These are phyloP conservation scores for Paratilapia polleni DNA, from an alignment of 2,113 vertebrate genomes.

Conservation along the genomic window DNA sequence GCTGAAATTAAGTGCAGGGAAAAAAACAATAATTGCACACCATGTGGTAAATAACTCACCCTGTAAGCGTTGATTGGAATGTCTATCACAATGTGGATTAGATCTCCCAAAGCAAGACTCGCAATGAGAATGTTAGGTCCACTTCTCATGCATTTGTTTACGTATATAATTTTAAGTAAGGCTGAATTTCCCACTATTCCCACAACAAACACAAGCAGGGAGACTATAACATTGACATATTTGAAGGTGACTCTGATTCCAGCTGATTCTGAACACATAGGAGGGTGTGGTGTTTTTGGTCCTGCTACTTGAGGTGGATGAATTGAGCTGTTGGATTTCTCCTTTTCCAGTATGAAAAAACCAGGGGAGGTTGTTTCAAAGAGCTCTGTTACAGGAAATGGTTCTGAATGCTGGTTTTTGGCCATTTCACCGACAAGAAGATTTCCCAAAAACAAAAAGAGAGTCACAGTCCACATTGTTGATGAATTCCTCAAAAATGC, in stretches of 20 bases:
- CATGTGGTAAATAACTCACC: constrained; percentile 74
- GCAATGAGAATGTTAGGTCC: constrained; percentile 91
- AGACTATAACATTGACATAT: constrained; percentile 88
- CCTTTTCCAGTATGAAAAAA: constrained; percentile 37
- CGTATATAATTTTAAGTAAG: constrained; percentile 89
- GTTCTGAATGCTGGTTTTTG: constrained; percentile 57
- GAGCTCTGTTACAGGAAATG: constrained; percentile 18
- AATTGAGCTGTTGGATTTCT: constrained; percentile 58
- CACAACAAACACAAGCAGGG: constrained; percentile 87
- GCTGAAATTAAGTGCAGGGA: constrained; percentile 19
- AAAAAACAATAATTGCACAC: constrained; percentile 13
- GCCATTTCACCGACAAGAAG: constrained; percentile 43
- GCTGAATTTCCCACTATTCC: constrained; percentile 90
- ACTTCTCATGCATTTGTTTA: constrained; percentile 91
- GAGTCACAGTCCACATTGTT: constrained; percentile 64
- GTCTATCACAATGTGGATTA: constrained; percentile 90
- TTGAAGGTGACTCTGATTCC: constrained; percentile 88
- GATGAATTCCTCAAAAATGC: constrained; percentile 47
- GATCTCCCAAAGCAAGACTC: constrained; percentile 89
- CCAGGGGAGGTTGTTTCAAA: constrained; percentile 43
- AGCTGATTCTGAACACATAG: constrained; percentile 79
- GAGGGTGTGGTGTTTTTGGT: constrained; percentile 60
- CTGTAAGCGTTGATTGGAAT: constrained; percentile 91
- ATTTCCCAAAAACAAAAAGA: constrained; percentile 66
- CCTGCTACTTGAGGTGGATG: constrained; percentile 33